These are phyloP conservation scores for Pomatorhinus ruficollis DNA, from an alignment of 2,113 vertebrate species.

Conservation along the genomic window DNA sequence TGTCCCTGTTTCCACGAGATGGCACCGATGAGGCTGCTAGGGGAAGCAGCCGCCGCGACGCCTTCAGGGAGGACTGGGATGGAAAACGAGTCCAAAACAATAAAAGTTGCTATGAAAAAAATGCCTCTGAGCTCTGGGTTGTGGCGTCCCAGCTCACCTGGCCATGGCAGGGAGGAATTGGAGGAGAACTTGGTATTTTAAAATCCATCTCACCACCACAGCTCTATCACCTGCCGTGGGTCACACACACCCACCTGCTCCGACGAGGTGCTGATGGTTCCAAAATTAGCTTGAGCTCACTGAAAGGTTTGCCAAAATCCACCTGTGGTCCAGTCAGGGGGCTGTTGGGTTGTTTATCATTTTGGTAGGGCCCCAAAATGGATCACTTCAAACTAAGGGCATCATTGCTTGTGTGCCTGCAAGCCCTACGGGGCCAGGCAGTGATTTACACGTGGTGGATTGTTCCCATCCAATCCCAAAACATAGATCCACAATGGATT, in stretches of 20 bases:
- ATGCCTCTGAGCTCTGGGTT: fast-evolving
- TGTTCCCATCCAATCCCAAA: neutral
- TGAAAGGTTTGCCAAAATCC: neutral
- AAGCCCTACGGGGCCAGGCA: neutral
- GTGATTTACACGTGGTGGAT: neutral
- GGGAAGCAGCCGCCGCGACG: neutral
- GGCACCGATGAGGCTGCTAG: neutral
- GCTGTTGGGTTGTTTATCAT: neutral
- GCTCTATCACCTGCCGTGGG: neutral
- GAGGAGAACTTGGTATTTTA: neutral
- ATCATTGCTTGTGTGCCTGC: fast-evolving
- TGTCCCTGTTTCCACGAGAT: conserved; percentile 19
- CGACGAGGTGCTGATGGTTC: fast-evolving
- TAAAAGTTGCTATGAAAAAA: neutral
- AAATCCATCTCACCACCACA: neutral
- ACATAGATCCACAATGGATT: neutral
- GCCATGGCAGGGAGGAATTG: fast-evolving
- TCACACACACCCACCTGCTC: fast-evolving
- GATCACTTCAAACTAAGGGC: neutral
- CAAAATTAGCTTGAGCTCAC: fast-evolving
- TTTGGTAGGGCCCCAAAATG: neutral
- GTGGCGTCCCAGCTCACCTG: neutral
- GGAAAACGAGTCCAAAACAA: neutral
- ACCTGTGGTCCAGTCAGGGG: neutral
- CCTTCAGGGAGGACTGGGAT: neutral